phyloP scores from a whole-genome alignment of 2,888 invertebrate genomes.

The Tinea semifulvella region DNA sequence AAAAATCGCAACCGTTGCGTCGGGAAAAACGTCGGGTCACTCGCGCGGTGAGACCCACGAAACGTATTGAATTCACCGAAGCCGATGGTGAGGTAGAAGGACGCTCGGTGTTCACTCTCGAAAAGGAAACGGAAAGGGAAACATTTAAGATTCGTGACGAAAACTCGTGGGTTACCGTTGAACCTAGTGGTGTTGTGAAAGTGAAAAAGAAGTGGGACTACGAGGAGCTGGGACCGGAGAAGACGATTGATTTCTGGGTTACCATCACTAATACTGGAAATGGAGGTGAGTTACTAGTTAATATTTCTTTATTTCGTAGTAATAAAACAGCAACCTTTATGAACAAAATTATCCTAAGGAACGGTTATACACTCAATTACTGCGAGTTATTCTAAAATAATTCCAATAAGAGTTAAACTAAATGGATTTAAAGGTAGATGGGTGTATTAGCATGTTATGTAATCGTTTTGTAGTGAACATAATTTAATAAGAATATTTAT shows the following conservation, averaged over 20 bases:
- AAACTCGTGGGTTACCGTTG: slow-evolving; percentile 94
- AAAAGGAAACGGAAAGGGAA: slow-evolving; percentile 91
- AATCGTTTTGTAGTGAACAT: no score
- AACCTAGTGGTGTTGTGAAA: slow-evolving; percentile 89
- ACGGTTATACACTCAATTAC: no score
- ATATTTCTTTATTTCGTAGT: not conserved
- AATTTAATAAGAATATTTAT: no score
- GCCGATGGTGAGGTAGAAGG: slow-evolving; percentile 90
- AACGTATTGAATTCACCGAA: slow-evolving; percentile 91
- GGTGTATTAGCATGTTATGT: no score
- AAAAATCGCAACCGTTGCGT: slow-evolving; percentile 70
- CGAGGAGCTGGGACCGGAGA: slow-evolving; percentile 92
- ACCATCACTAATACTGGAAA: slow-evolving; percentile 91
- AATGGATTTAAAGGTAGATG: no score
- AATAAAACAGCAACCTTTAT: no score
- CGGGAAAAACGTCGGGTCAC: slow-evolving; percentile 83
- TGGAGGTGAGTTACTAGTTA: slow-evolving; percentile 73
- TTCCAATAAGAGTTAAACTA: no score
- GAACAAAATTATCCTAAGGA: no score
- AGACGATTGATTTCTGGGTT: slow-evolving; percentile 96
- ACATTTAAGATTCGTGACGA: slow-evolving; percentile 93
- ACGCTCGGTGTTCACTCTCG: slow-evolving; percentile 86
- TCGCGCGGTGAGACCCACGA: slow-evolving; percentile 92
- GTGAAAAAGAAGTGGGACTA: slow-evolving; percentile 98
- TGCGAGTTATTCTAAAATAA: no score